Evolutionary conservation across 2,113 vertebrate genomes (phyloP), one percentile per base, ranked within the genome.

Genomic region (Platysteira castanea): DNA sequence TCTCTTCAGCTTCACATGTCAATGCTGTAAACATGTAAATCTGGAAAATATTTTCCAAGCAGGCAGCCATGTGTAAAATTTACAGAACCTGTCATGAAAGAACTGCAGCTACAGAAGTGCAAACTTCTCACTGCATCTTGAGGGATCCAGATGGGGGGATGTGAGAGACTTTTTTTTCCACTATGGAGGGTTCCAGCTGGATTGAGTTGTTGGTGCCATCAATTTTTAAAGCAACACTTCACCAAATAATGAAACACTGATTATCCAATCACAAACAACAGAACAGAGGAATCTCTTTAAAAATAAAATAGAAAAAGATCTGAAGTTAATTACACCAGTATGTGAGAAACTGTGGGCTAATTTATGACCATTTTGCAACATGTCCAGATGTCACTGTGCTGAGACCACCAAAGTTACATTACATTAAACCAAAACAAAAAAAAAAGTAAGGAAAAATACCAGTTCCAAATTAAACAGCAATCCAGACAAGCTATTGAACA

Each of bases 31-130:
- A 98, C 97, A 98, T 97, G 97, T 97, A 94, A 98, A 98, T 98
- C 98, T 98, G 98, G 98, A 98, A 98, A 98, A 97, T 98, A 97
- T 98, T 97, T 98, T 97, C 98, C 96, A 98, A 98, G 98, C 98
- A 98, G 98, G 97, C 98, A 98, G 95, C 96, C 97, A 98, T 98
- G 98, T 98, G 98, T 98, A 98, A 99, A 98, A 99, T 98, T 98
- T 98, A 98, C 98, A 98, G 93, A 98, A 98, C 97, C 98, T 98
- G 97, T 98, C 98, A 98, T 98, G 98, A 98, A 98, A 98, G 95
- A 97, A 80, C 95, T 98, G 97, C 98, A 98, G 98, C 98, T 98
- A 98, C 98, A 97, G 95, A 98, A 97, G 96, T 97, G 98, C 96
- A 97, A 97, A 97, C 95, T 97, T 97, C 85, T 96, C 86, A 6